phyloP scores from a whole-genome alignment of 1,140 invertebrate species.

The Brachystomella parvula region DNA sequence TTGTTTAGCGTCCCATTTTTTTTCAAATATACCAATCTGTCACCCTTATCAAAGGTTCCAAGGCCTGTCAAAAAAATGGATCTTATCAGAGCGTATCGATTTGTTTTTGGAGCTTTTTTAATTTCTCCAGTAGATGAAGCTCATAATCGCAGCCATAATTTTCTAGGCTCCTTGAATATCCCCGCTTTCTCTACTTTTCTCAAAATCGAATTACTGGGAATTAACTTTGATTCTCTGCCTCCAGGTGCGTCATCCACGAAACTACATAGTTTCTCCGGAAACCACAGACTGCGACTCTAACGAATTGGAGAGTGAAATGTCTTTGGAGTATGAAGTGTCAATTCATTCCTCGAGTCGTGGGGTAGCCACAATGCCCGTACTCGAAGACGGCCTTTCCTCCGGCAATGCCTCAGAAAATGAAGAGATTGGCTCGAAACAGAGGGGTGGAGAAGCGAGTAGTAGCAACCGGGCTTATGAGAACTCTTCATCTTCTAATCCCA shows the following conservation, averaged over 20 bases:
- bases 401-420: constrained; percentile 87
- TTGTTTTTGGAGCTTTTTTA: no score
- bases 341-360: constrained; percentile 44
- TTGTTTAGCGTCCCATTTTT: no score
- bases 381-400: constrained; percentile 85
- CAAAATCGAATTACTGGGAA: no score
- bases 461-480: neutral
- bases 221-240: no score
- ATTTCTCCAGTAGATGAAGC: no score
- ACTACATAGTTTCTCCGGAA: constrained; percentile 85
- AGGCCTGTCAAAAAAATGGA: no score
- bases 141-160: no score
- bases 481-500: constrained; percentile 38
- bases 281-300: constrained; percentile 92
- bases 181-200: no score
- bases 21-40: no score
- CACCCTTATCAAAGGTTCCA: no score
- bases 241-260: constrained; percentile 50
- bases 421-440: constrained; percentile 48
- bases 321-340: constrained; percentile 48
- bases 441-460: constrained; percentile 21
- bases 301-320: constrained; percentile 73
- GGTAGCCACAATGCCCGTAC: constrained; percentile 76
- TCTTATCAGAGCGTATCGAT: no score
- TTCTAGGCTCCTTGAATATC: no score